Conservation (phyloP, 2,113 vertebrate genomes). For the Anoura caudifer region DNA sequence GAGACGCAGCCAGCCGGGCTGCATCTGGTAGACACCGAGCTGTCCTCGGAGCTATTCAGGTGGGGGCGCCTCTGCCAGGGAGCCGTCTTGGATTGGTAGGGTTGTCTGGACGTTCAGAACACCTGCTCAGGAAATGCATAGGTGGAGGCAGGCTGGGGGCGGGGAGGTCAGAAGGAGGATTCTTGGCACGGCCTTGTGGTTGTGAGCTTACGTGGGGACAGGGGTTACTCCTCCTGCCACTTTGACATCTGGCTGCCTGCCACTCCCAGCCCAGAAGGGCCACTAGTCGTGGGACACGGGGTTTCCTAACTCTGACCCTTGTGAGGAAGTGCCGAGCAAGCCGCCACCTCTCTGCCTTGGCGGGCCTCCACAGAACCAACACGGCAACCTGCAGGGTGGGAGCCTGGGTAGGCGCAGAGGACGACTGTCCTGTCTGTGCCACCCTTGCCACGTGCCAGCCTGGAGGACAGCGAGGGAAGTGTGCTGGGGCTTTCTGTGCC, state of each 20-base stretch:
- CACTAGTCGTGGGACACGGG: neutral
- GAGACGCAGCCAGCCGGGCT: neutral
- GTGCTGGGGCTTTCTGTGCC: neutral
- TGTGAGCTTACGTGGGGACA: neutral
- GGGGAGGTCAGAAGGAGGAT: too few species aligned
- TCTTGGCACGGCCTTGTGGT: neutral
- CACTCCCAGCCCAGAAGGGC: neutral
- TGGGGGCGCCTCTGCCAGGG: neutral
- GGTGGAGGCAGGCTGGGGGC: neutral
- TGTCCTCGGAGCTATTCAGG: neutral
- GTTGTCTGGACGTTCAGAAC: neutral
- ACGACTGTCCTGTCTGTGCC: neutral
- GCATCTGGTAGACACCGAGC: neutral
- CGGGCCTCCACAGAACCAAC: neutral
- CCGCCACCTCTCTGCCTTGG: neutral
- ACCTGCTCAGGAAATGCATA: neutral
- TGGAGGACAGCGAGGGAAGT: neutral
- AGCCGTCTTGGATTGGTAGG: neutral
- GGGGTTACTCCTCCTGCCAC: neutral
- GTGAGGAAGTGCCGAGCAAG: neutral
- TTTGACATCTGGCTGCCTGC: neutral
- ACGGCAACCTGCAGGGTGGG: neutral
- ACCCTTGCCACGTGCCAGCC: neutral
- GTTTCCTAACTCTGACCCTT: neutral
- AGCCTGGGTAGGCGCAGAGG: neutral